Percentiles rank a stretch among this genome's conserved stretches.
phyloP scores from a whole-genome alignment of 2,113 vertebrate genomes.

The Polypterus bichir region DNA sequence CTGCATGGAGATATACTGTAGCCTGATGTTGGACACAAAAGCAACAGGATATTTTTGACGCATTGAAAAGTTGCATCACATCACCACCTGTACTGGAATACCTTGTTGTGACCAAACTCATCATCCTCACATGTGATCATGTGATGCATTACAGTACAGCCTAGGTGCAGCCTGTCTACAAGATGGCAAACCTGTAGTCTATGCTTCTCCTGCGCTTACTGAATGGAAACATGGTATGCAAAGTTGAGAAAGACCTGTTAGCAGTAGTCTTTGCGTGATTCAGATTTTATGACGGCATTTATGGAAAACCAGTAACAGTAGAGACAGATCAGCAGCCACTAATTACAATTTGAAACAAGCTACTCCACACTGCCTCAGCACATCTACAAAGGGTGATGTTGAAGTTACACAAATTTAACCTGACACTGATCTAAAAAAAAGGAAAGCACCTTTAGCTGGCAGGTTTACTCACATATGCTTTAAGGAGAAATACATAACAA shows the following conservation, averaged over 20 bases:
- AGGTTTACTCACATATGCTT: not conserved
- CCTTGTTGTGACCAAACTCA: no score
- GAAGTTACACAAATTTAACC: conserved; percentile 1
- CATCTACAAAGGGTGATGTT: conserved; percentile 10
- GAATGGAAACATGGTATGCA: not conserved
- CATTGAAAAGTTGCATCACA: no score
- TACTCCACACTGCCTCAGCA: conserved; percentile 3
- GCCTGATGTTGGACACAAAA: no score
- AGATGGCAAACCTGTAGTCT: not conserved
- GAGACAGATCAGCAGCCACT: conserved; percentile 15
- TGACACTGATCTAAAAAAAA: not conserved
- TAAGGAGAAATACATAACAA: no score
- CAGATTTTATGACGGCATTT: conserved; percentile 9
- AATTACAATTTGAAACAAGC: conserved; percentile 16
- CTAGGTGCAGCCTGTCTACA: not conserved
- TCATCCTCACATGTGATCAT: no score
- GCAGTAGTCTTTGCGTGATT: conserved; percentile 7
- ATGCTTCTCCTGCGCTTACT: not conserved
- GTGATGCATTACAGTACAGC: no score
- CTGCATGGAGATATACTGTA: no score
- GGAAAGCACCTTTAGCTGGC: not conserved
- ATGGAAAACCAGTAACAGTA: not conserved
- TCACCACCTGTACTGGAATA: no score
- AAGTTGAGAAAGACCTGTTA: conserved; percentile 9
- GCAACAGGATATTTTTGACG: no score